Conservation (phyloP, 2,888 invertebrate species). For the Amphipoea oculea region DNA sequence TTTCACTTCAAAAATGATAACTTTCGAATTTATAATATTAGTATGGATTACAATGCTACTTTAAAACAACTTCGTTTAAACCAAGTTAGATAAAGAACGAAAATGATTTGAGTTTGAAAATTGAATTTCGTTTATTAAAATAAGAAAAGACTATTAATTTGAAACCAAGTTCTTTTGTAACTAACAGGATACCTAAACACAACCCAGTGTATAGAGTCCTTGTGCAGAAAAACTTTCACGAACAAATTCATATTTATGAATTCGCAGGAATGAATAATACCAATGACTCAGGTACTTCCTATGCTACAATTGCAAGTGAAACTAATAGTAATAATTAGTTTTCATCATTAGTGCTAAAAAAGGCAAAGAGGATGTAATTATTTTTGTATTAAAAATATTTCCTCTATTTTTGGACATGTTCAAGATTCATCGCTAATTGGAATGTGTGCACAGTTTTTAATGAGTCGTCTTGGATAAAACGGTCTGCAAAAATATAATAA, state of each 20-base stretch:
- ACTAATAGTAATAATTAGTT: not conserved
- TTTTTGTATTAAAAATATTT: not conserved
- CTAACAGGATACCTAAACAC: not conserved
- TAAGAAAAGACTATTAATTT: not conserved
- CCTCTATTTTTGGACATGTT: not conserved
- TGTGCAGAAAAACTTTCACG: conserved; percentile 3
- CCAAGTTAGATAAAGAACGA: not conserved
- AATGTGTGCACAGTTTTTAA: not conserved
- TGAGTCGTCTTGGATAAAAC: not conserved
- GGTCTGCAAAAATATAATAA: not conserved
- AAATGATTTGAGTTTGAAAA: not conserved
- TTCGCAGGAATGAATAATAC: not conserved
- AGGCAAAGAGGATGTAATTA: not conserved
- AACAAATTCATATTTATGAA: conserved; percentile 19
- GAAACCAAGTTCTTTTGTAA: not conserved
- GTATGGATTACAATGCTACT: too few relatives aligned
- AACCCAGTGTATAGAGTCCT: not conserved
- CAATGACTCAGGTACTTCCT: not conserved
- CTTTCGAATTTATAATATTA: too few relatives aligned
- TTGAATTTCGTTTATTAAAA: not conserved
- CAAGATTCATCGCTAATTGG: not conserved
- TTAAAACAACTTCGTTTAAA: not conserved
- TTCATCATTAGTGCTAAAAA: not conserved
- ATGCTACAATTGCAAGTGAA: not conserved
- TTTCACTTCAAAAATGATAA: too few relatives aligned